Evolutionary conservation across 2,113 vertebrate genomes (phyloP), one percentile per base, ranked within the genome.

Genomic region (Reinhardtius hippoglossoides): DNA sequence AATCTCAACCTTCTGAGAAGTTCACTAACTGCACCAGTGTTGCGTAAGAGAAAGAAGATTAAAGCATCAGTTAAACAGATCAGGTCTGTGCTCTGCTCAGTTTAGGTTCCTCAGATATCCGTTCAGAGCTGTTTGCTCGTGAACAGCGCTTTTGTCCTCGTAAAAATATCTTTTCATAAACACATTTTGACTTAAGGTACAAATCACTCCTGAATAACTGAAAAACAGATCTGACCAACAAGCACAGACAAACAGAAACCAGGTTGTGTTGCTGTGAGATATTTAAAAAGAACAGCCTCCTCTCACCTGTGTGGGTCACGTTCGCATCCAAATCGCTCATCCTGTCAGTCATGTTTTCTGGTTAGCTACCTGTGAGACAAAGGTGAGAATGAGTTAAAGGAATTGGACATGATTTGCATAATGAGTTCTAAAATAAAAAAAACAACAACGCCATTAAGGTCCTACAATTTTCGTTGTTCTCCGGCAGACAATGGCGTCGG

Each of bases 261-360:
- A 59, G 9, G 2, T 31, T 52, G 40, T 26, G 18, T 23, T 42
- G 16, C 42, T 13, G 37, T 67, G 40, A 54, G 20, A 56, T 21
- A 15, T 58, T 12, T 70, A 9, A 31, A 31, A 44, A 67, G 52
- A 2, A 23, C 1, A 7, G 15, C 15, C 4, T 76, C 1, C 1
- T 52, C 84, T 96, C 94, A 96, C 98, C 98, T 94, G 98, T 99
- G 26, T 98, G 96, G 72, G 93, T 96, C 0, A 94, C 95, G 3
- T 92, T 91, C 82, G 95, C 95, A 76, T 98, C 96, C 52, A 97
- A 92, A 27, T 96, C 96, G 0, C 96, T 63, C 84, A 91, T 86
- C 85, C 62, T 92, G 70, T 91, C 85, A 63, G 92, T 93, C 92
- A 94, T 94, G 9, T 54, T 54, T 73, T 46, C 40, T 82, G 54